Conservation (phyloP, 2,113 vertebrate species). For the Eulacestoma nigropectus region DNA sequence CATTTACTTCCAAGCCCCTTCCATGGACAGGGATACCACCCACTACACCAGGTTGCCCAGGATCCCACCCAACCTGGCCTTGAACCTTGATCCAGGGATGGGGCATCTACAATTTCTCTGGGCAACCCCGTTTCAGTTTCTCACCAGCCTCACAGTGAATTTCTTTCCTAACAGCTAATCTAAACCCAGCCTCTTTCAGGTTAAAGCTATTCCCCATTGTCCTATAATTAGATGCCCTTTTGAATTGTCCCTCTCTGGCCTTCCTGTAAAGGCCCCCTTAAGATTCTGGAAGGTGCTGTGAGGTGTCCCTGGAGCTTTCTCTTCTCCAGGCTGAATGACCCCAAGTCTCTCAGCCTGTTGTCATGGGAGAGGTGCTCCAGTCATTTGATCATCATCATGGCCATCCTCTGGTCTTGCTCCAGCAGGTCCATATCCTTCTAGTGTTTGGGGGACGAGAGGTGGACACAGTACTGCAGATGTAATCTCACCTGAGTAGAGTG, state of each 20-base stretch:
- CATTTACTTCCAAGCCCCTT: not conserved
- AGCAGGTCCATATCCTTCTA: not conserved
- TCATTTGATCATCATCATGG: not conserved
- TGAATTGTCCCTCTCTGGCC: not conserved
- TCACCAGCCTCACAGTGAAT: not conserved
- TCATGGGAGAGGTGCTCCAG: not conserved
- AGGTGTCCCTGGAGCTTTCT: not conserved
- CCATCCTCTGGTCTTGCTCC: not conserved
- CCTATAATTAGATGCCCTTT: not conserved
- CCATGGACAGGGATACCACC: not conserved
- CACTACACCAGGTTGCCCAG: not conserved
- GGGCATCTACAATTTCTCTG: not conserved
- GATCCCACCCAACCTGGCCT: too few relatives aligned
- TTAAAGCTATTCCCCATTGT: not conserved
- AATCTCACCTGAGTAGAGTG: rapidly evolving
- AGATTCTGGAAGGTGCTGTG: not conserved
- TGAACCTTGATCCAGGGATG: not conserved
- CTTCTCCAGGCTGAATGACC: not conserved
- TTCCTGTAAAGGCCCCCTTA: not conserved
- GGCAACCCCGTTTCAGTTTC: rapidly evolving
- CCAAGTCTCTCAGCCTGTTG: not conserved
- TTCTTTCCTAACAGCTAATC: not conserved
- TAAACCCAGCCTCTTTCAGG: not conserved
- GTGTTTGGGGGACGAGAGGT: not conserved
- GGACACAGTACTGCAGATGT: not conserved